Base-by-base conservation (phyloP, 2,888 invertebrate species). In the Atherix ibis region DNA sequence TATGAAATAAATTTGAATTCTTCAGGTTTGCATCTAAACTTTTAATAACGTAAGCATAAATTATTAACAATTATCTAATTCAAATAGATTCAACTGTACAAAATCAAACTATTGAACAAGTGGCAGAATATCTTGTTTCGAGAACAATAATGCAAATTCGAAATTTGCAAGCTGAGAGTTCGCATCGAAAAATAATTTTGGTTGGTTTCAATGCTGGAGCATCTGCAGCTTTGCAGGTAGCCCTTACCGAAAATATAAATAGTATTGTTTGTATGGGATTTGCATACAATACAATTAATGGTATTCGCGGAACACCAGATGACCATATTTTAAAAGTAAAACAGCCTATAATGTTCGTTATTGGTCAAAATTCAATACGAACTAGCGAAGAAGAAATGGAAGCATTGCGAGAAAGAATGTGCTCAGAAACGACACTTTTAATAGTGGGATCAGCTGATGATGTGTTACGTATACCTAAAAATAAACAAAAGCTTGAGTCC, bases 401-500 rank as follows among this genome's bases (percentile, higher is more conserved):
- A 54, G 75, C 77, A 35, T 53, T 84, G 25, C 64, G 85, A 4
- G 79, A 79, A 48, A 70, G 72, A 41, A 76, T 87, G 73, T 65
- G 74, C 42, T 76, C 78, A 1, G 79, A 82, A 50, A 78, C 80
- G 3, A 73, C 77, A 32, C 56, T 85, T 22, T 67, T 85, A 22
- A 70, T 87, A 10, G 76, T 87, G 12, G 84, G 84, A 16, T 76
- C 78, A 24, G 82, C 80, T 2, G 83, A 85, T 56, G 79, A 82
- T 53, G 65, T 72, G 34, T 59, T 87, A 13, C 62, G 81, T 26
- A 67, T 87, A 40, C 70, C 69, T 5, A 73, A 76, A 40, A 67
- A 69, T 32, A 80, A 79, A 51, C 72, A 77, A 41, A 68, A 73
- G 45, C 62, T 67, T n/a, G 78, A 82, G 47, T 73, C 76, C 12